Conservation (phyloP, 2,888 invertebrate genomes). For the Stegana nigrithorax region DNA sequence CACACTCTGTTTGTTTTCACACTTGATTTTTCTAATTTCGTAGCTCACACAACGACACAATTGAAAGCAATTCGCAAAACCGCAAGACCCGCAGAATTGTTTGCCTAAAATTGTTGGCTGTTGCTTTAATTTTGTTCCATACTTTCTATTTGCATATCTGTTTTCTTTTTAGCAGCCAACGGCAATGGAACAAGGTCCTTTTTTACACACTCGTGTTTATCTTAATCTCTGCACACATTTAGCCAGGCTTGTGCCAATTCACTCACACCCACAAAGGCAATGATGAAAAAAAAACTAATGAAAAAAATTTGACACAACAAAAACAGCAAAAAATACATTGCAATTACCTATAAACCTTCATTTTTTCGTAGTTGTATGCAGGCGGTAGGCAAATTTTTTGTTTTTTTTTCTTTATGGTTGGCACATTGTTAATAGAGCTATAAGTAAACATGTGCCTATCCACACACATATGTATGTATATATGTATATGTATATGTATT, state of each 20-base stretch:
- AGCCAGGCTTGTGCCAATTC: constrained; percentile 12
- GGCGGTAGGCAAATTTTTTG: constrained; percentile 13
- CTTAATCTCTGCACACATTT: constrained; percentile 11
- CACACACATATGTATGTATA: constrained; percentile 31
- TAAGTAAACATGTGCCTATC: background rate
- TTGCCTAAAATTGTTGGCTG: background rate
- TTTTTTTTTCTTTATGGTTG: constrained; percentile 4
- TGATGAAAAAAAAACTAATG: background rate
- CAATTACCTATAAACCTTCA: constrained; percentile 41
- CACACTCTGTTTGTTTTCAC: too few relatives aligned
- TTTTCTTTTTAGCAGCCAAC: background rate
- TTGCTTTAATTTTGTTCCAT: background rate
- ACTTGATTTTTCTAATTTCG: too few relatives aligned
- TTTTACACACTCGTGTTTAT: constrained; percentile 7
- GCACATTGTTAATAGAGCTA: constrained; percentile 1
- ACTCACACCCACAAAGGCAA: too few relatives aligned
- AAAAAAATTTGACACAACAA: background rate
- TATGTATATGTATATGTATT: constrained; percentile 14
- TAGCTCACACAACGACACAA: too few relatives aligned
- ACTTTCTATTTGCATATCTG: too few relatives aligned
- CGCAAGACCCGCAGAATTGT: background rate
- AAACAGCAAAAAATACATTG: constrained; percentile 32
- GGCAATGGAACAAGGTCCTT: constrained; percentile 6
- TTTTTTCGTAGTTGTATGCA: constrained; percentile 7
- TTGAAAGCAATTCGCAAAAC: constrained; percentile 6